Conservation (phyloP, 2,797 vertebrate species). For the Spea hammondii region DNA sequence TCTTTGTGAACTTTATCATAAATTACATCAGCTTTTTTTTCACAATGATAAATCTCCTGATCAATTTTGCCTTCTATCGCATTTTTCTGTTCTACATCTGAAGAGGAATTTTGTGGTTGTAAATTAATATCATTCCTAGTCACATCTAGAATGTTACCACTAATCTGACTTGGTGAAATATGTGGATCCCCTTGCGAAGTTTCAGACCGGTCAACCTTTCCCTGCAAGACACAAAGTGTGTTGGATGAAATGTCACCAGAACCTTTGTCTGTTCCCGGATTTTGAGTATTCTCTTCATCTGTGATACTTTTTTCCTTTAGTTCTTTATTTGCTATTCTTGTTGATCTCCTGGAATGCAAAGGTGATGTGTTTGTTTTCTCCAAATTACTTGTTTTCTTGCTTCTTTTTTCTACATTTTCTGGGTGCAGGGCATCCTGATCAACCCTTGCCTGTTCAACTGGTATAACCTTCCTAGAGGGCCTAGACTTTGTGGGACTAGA, state of each 20-base stretch:
- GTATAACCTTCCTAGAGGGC: slow-evolving; percentile 53
- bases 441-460: slow-evolving; percentile 68
- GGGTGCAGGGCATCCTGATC: slow-evolving; percentile 52
- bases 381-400: slow-evolving; percentile 57
- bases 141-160: not conserved
- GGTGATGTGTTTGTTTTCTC: slow-evolving; percentile 54
- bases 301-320: slow-evolving; percentile 56
- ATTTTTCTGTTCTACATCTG: not conserved
- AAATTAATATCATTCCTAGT: slow-evolving; percentile 5
- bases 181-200: not conserved
- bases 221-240: slow-evolving; percentile 51
- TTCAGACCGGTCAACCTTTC: slow-evolving; percentile 48
- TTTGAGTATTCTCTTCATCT: slow-evolving; percentile 50
- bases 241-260: slow-evolving; percentile 57
- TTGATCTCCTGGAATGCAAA: slow-evolving; percentile 56
- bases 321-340: slow-evolving; percentile 56
- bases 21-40: slow-evolving; percentile 39
- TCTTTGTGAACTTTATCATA: slow-evolving; percentile 56
- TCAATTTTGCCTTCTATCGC: not conserved
- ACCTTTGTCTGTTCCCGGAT: slow-evolving; percentile 54
- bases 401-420: slow-evolving; percentile 62
- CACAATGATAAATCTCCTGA: slow-evolving; percentile 1
- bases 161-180: slow-evolving; percentile 24
- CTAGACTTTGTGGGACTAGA: slow-evolving; percentile 63
- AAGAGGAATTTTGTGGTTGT: not conserved